Evolutionary conservation across 2,797 vertebrate genomes (phyloP).

Genomic region (Siniperca undulata): DNA sequence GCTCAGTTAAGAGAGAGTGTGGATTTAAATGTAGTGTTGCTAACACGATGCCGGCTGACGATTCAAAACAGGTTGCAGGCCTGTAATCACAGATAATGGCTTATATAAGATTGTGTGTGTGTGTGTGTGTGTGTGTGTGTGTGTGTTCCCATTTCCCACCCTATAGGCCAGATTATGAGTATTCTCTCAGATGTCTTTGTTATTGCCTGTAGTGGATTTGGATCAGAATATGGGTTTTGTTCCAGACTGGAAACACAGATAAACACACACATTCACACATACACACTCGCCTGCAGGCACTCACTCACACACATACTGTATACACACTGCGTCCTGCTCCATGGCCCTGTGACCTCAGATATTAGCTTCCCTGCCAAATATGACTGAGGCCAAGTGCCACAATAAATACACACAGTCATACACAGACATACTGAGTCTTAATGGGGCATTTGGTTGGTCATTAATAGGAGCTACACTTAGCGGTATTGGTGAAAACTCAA

Average conservation of each 20-base stretch:
- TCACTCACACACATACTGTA: slow-evolving; percentile 31
- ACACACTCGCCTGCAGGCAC: slow-evolving; percentile 31
- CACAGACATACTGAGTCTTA: slow-evolving; percentile 14
- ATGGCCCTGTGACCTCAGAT: slow-evolving; percentile 57
- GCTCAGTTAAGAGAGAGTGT: neutral
- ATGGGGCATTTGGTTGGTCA: slow-evolving; percentile 17
- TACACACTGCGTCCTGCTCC: slow-evolving; percentile 28
- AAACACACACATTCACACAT: slow-evolving; percentile 55
- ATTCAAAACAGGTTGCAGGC: slow-evolving; percentile 47
- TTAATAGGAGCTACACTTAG: neutral
- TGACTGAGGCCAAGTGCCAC: slow-evolving; percentile 51
- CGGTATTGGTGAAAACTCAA: neutral
- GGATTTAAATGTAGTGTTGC: slow-evolving; percentile 11
- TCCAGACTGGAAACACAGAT: slow-evolving; percentile 64
- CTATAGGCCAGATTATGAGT: slow-evolving; percentile 65
- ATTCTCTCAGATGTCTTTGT: slow-evolving; percentile 66
- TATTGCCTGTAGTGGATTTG: slow-evolving; percentile 67
- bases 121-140: slow-evolving; percentile 46
- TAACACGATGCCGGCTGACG: neutral
- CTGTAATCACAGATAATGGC: slow-evolving; percentile 54
- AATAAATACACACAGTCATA: slow-evolving; percentile 42
- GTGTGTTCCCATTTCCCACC: slow-evolving; percentile 28
- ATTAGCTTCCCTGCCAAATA: slow-evolving; percentile 60
- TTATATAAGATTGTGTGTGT: slow-evolving; percentile 51
- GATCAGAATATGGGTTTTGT: slow-evolving; percentile 61